phyloP scores from a whole-genome alignment of 1,140 invertebrate genomes.

The Parapsyche elsis region DNA sequence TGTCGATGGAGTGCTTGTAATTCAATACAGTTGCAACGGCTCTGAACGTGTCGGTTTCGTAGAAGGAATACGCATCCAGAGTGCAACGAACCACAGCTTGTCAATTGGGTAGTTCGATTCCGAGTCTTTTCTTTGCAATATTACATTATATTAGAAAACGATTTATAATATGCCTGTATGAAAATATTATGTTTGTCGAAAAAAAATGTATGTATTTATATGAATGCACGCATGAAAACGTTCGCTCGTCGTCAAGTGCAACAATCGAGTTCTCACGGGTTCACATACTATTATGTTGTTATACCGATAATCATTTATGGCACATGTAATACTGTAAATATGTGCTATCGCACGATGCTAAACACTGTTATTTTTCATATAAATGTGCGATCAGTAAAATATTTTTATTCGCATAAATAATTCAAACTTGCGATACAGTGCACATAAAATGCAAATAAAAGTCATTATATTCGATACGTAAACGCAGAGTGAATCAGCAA shows the following conservation, averaged over 20 bases:
- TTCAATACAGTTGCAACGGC: slow-evolving; percentile 34
- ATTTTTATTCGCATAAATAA: slow-evolving; percentile 6
- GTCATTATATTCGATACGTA: too few relatives aligned
- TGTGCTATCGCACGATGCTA: slow-evolving; percentile 10
- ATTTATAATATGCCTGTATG: background rate
- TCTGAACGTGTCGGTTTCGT: slow-evolving; percentile 24
- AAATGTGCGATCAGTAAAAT: background rate
- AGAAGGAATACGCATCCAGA: slow-evolving; percentile 21
- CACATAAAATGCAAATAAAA: background rate
- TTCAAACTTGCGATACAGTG: background rate
- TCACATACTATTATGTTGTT: slow-evolving; percentile 15
- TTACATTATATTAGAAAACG: background rate
- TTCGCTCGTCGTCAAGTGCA: background rate
- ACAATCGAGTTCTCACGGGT: slow-evolving; percentile 16
- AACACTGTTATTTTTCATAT: slow-evolving; percentile 23
- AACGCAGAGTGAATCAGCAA: too few relatives aligned
- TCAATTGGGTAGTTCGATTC: background rate
- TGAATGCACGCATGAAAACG: background rate
- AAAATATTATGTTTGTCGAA: background rate
- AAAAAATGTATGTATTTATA: background rate
- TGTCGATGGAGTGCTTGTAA: slow-evolving; percentile 34
- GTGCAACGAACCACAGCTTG: background rate
- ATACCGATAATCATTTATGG: slow-evolving; percentile 32
- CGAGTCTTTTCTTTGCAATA: too few relatives aligned
- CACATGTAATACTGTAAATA: slow-evolving; percentile 20